A percentile compares a stretch with the other conserved stretches of the same genome.
Evolutionary conservation across 2,888 invertebrate species (phyloP).

Genomic region (Pardosa pseudoannulata): DNA sequence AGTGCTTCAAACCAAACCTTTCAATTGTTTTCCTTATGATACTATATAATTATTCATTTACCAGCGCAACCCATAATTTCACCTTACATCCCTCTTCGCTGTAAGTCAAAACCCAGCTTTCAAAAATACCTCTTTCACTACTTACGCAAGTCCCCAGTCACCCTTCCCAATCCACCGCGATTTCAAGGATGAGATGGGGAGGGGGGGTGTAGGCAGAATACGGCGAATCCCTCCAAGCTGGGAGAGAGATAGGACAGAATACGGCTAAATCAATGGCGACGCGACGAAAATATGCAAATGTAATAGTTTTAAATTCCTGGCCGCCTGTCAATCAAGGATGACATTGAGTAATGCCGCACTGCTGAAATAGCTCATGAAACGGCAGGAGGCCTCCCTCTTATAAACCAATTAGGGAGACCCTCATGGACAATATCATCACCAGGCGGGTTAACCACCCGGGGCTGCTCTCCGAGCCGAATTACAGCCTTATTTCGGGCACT

Average conservation of each 20-base stretch:
- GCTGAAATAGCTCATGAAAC: constrained; percentile 59
- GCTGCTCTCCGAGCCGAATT: constrained; percentile 2
- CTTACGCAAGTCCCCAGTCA: background rate
- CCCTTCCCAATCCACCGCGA: background rate
- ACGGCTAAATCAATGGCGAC: background rate
- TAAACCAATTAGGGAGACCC: constrained; percentile 61
- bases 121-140: background rate
- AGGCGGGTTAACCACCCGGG: constrained; percentile 49
- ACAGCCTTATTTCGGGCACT: constrained; percentile 10
- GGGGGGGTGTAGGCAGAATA: background rate
- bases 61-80: no score
- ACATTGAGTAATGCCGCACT: constrained; percentile 67
- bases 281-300: constrained; percentile 68
- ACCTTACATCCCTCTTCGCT: no score
- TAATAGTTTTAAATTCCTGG: constrained; percentile 71
- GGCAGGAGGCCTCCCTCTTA: constrained; percentile 57
- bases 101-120: background rate
- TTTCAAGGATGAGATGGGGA: background rate
- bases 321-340: constrained; percentile 62
- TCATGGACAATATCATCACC: constrained; percentile 60
- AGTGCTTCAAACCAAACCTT: no score
- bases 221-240: background rate
- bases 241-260: constrained; percentile 2
- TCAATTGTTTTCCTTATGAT: no score
- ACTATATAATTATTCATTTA: no score